Evolutionary conservation across 2,113 vertebrate species (phyloP), one percentile per base, ranked within the genome.

Genomic region (Benthochromis sp.): DNA sequence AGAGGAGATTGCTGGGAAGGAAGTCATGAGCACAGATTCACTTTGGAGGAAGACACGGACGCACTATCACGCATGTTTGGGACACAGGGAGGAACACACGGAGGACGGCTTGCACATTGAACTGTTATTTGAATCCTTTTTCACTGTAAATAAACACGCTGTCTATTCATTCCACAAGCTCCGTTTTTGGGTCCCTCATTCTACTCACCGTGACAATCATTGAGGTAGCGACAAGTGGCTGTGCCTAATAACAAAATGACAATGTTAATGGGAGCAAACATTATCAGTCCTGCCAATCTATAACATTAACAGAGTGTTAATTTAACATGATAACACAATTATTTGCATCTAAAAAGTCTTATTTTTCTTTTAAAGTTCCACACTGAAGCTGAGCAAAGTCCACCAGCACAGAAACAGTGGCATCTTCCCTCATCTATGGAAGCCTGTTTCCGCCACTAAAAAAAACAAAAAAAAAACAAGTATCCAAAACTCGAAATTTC

Each of bases 381-480:
- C n/a, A 54, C 9, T 21, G n/a, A 54, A 54, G 5, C 52, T 54
- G 52, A 54, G 52, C 9, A 54, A 54, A 54, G n/a, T 54, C 52
- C 9, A 54, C 52, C 52, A 21, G 52, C 52, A 54, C 52, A 54
- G n/a, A 21, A 54, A 21, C n/a, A 11, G n/a, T 54, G n/a, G 52
- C n/a, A 54, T 21, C 52, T 54, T 54, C 52, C 52, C n/a, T 54
- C 43, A 45, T 2, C 43, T 45, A 4, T 45, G 43, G 43, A 45
- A 45, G 43, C 43, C 43, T 45, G 6, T 45, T 45, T 16, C 43
- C 6, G 0, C 43, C 43, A 45, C 43, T 14, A 45, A 45, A 45
- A 10, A 45, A 2, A 14, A 0, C 0, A 6, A 13, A 5, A 14
- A 14, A 14, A 45, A 45, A 14, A 0, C 13, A 45, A 45, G 6